phyloP scores from a whole-genome alignment of 2,888 invertebrate species.

The Melikaiella ostensackeni region DNA sequence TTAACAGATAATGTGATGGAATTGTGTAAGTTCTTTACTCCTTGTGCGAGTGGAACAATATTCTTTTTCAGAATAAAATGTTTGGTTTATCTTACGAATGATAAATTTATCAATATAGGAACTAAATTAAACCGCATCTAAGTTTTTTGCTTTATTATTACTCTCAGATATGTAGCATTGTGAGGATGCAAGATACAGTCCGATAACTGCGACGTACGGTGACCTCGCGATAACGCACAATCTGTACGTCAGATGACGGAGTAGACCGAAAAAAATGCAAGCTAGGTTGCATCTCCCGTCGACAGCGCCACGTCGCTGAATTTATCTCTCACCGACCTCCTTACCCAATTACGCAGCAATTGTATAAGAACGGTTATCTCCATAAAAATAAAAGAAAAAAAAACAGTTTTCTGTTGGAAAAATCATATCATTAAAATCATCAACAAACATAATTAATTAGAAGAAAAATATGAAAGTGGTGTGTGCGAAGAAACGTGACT shows the following conservation, averaged over 20 bases:
- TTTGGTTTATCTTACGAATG: neutral
- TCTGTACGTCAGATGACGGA: conserved; percentile 12
- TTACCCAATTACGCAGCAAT: conserved; percentile 18
- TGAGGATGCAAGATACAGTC: conserved; percentile 11
- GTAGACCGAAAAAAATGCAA: conserved; percentile 12
- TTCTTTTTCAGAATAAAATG: neutral
- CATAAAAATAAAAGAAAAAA: neutral
- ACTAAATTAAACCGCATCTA: conserved; percentile 25
- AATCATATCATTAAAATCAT: neutral
- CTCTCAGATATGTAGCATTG: neutral
- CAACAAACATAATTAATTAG: neutral
- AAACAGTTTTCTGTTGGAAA: neutral
- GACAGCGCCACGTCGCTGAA: conserved; percentile 7
- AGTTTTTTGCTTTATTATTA: conserved; percentile 17
- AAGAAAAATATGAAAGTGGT: neutral
- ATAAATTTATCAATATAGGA: conserved; percentile 38
- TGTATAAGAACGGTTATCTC: neutral
- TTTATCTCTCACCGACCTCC: neutral
- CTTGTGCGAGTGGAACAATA: neutral
- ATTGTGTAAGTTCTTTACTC: neutral
- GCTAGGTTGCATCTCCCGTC: conserved; percentile 4
- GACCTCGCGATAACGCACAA: conserved; percentile 15
- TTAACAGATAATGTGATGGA: neutral
- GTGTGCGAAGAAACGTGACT: neutral
- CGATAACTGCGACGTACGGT: conserved; percentile 15